Conservation (phyloP, 1,140 invertebrate genomes). For the Nilaparvata lugens region DNA sequence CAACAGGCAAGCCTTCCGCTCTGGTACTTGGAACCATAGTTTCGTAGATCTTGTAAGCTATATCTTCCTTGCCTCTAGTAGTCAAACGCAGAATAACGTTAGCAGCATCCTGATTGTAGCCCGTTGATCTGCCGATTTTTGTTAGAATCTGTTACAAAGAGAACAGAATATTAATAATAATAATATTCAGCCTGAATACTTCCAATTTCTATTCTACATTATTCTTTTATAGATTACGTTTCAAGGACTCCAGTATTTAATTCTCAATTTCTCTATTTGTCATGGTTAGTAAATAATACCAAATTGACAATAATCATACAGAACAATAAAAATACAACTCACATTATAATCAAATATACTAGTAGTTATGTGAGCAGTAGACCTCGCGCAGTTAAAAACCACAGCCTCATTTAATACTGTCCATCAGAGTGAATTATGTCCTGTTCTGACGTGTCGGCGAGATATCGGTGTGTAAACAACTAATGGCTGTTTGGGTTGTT, state of each 20-base stretch:
- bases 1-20: conserved; percentile 39
- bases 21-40: conserved; percentile 43
- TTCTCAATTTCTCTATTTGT: background rate
- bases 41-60: conserved; percentile 51
- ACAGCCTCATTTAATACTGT: too few species aligned
- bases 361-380: too few species aligned
- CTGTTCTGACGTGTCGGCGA: too few species aligned
- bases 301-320: too few species aligned
- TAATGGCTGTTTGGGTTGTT: too few species aligned
- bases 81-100: conserved; percentile 57
- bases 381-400: too few species aligned
- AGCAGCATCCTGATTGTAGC: conserved; percentile 64
- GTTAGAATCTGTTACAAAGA: conserved; percentile 38
- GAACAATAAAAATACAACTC: too few species aligned
- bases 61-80: conserved; percentile 50
- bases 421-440: too few species aligned
- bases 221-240: background rate
- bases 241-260: background rate
- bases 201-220: background rate
- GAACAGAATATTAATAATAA: background rate
- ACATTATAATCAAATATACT: too few species aligned
- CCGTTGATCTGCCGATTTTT: conserved; percentile 46
- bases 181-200: background rate
- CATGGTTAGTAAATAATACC: too few species aligned
- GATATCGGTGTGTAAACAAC: too few species aligned